These are phyloP conservation scores for Scalopus aquaticus DNA, from an alignment of 2,113 vertebrate species.

Conservation along the genomic window DNA sequence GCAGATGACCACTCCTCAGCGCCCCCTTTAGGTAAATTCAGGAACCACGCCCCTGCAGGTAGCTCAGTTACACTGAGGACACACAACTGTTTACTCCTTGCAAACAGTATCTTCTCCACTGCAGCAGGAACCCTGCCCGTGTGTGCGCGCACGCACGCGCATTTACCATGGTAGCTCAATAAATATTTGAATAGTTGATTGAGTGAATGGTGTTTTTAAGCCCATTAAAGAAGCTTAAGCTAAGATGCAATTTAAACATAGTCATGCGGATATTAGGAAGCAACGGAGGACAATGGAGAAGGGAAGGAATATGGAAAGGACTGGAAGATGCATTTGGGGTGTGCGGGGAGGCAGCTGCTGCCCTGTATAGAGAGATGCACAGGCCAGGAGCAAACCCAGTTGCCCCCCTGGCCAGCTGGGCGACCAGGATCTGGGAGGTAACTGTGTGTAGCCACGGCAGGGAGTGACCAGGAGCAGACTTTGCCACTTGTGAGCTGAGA, in stretches of 20 bases:
- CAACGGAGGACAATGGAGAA: background rate
- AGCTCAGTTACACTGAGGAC: background rate
- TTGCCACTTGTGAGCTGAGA: background rate
- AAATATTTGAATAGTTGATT: background rate
- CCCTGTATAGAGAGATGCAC: rapidly evolving
- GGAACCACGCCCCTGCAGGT: background rate
- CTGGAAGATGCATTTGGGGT: background rate
- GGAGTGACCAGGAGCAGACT: background rate
- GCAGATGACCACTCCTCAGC: background rate
- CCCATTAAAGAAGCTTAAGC: background rate
- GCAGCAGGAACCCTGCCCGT: background rate
- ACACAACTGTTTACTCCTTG: background rate
- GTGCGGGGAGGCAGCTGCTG: rapidly evolving
- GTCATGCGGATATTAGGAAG: background rate
- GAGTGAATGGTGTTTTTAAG: background rate
- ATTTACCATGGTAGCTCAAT: background rate
- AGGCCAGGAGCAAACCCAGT: background rate
- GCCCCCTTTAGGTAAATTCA: background rate
- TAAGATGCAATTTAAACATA: background rate
- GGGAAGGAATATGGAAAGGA: rapidly evolving
- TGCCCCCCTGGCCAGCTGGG: background rate
- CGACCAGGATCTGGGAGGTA: background rate
- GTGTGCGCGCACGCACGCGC: too few species aligned
- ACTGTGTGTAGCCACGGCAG: background rate
- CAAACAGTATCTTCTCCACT: background rate